Conservation (phyloP, 2,888 invertebrate species). For the Acronicta leporina region DNA sequence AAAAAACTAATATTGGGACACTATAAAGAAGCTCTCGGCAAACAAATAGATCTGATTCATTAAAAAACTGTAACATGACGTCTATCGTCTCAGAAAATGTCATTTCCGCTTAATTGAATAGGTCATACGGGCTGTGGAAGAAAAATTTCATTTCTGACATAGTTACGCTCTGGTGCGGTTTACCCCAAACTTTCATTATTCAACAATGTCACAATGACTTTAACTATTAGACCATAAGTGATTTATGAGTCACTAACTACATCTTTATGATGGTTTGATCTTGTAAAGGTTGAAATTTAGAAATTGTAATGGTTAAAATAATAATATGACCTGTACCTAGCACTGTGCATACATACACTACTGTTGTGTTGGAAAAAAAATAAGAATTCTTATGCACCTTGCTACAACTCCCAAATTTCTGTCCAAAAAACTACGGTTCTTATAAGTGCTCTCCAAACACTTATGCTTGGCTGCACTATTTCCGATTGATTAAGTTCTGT, state of each 20-base stretch:
- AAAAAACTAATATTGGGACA: too few species aligned
- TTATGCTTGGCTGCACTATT: not conserved
- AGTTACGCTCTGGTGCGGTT: constrained; percentile 21
- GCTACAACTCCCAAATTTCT: not conserved
- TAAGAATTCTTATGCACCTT: too few species aligned
- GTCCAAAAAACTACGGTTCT: not conserved
- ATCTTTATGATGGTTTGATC: too few species aligned
- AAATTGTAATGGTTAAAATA: too few species aligned
- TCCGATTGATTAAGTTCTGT: constrained; percentile 14
- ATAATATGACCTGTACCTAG: too few species aligned
- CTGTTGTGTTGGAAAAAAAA: too few species aligned
- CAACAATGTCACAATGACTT: constrained; percentile 24
- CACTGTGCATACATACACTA: too few species aligned
- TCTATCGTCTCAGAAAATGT: constrained; percentile 23
- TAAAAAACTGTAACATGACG: constrained; percentile 10
- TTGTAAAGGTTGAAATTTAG: too few species aligned
- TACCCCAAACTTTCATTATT: constrained; percentile 43
- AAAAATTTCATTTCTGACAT: constrained; percentile 35
- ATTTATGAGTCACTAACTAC: constrained; percentile 18
- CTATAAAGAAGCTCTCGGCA: not conserved
- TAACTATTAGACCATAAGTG: constrained; percentile 20
- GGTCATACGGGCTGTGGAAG: constrained; percentile 9
- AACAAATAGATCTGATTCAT: constrained; percentile 12
- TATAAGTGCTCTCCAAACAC: not conserved
- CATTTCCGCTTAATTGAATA: constrained; percentile 20